Evolutionary conservation across 2,888 invertebrate genomes (phyloP).

Genomic region (Andricus quercusramuli): DNA sequence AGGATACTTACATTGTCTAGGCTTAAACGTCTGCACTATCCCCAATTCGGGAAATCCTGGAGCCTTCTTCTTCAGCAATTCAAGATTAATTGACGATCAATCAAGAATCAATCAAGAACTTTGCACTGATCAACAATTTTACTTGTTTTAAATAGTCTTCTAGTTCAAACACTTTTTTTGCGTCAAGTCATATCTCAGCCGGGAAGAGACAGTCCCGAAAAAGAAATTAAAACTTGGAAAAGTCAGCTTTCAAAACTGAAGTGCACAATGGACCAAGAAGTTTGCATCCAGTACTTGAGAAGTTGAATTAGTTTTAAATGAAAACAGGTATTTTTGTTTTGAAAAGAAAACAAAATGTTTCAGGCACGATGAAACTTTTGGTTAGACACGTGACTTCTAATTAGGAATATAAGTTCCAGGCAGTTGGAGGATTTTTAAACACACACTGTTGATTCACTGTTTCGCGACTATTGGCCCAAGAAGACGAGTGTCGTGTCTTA

Average conservation of each 20-base stretch:
- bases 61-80: background rate
- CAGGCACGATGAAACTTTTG: background rate
- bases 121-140: conserved; percentile 16
- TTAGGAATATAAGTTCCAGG: conserved; percentile 2
- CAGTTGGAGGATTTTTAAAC: conserved; percentile 42
- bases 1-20: background rate
- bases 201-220: background rate
- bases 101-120: conserved; percentile 19
- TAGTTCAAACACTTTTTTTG: background rate
- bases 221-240: conserved; percentile 10
- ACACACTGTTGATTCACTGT: conserved; percentile 69
- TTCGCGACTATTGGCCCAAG: conserved; percentile 75
- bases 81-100: background rate
- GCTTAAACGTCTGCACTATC: background rate
- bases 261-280: background rate
- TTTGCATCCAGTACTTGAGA: background rate
- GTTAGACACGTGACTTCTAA: conserved; percentile 18
- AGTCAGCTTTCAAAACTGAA: background rate
- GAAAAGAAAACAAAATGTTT: background rate
- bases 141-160: conserved; percentile 14
- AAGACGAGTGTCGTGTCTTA: conserved; percentile 73
- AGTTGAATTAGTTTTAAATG: background rate
- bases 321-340: background rate
- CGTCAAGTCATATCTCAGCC: conserved; percentile 36
- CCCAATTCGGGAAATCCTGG: background rate